Percentiles rank a stretch among this genome's conserved stretches.
These are phyloP conservation scores for Corella eumyota DNA, from an alignment of 23 tunicate genomes.

Conservation along the genomic window DNA sequence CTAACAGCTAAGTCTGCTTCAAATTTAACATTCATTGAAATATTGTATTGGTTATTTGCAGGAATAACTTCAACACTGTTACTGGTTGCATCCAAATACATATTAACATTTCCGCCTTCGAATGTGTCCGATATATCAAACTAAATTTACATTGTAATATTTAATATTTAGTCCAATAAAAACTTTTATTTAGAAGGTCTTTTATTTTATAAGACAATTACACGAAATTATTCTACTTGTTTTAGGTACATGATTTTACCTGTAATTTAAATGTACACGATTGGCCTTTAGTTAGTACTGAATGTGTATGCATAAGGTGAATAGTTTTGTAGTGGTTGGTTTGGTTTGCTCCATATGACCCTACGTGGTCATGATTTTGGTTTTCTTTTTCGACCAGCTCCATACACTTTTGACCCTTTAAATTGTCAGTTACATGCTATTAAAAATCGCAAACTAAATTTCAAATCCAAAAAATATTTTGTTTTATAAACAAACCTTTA, in stretches of 20 bases:
- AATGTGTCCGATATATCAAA: conserved; percentile 27
- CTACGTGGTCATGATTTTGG: too few relatives aligned
- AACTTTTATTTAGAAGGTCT: too few relatives aligned
- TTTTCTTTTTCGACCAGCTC: too few relatives aligned
- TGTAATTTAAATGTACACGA: conserved; percentile 14
- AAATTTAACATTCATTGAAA: conserved; percentile 4
- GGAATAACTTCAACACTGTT: conserved; percentile 10
- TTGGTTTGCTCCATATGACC: too few relatives aligned
- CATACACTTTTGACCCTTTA: conserved; percentile 8
- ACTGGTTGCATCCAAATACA: neutral
- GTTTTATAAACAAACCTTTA: conserved; percentile 16
- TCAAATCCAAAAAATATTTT: too few relatives aligned
- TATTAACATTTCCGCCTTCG: conserved; percentile 5
- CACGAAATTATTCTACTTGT: neutral
- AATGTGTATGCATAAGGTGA: neutral
- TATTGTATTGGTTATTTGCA: conserved; percentile 2
- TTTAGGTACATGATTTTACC: neutral
- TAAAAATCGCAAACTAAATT: too few relatives aligned
- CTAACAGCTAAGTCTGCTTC: conserved; percentile 2
- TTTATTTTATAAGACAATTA: too few relatives aligned
- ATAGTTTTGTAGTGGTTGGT: too few relatives aligned
- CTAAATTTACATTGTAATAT: conserved; percentile 1
- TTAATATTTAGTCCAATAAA: neutral
- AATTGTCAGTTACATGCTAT: too few relatives aligned
- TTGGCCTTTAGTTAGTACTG: conserved; percentile 2